Conservation (phyloP, 2,888 invertebrate species). For the Lucinisca nassula region DNA sequence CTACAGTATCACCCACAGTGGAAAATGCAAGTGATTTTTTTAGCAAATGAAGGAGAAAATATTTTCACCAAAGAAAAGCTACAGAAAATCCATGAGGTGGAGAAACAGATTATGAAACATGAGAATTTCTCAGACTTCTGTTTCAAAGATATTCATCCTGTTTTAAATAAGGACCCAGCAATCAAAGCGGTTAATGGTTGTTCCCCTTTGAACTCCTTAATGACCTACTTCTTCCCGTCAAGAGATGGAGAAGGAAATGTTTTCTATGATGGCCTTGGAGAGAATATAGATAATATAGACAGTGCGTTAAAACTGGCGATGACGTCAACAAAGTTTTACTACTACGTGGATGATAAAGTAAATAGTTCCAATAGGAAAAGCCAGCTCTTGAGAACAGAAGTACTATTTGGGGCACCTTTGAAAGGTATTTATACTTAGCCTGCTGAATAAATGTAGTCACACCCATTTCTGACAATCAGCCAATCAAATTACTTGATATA, state of each 20-base stretch:
- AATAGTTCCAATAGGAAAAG: slow-evolving; percentile 79
- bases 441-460: too few species aligned
- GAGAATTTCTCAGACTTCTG: slow-evolving; percentile 82
- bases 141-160: slow-evolving; percentile 71
- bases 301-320: slow-evolving; percentile 82
- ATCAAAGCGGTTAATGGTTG: slow-evolving; percentile 77
- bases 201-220: slow-evolving; percentile 83
- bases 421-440: too few species aligned
- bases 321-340: slow-evolving; percentile 83
- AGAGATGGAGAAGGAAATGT: slow-evolving; percentile 67
- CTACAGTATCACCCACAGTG: slow-evolving; percentile 67
- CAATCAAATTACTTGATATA: too few species aligned
- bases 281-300: slow-evolving; percentile 79
- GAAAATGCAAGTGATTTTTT: slow-evolving; percentile 80
- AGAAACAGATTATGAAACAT: slow-evolving; percentile 78
- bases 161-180: slow-evolving; percentile 69
- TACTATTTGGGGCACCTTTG: slow-evolving; percentile 84
- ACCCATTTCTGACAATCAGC: too few species aligned
- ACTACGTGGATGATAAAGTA: slow-evolving; percentile 84
- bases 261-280: slow-evolving; percentile 83
- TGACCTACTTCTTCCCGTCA: slow-evolving; percentile 85
- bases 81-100: slow-evolving; percentile 80
- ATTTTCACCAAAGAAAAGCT: slow-evolving; percentile 84
- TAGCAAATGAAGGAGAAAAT: slow-evolving; percentile 81
- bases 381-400: slow-evolving; percentile 81